Percentiles rank a stretch among this genome's conserved stretches.
Conservation (phyloP, 2,797 vertebrate species). For the Merluccius polli region DNA sequence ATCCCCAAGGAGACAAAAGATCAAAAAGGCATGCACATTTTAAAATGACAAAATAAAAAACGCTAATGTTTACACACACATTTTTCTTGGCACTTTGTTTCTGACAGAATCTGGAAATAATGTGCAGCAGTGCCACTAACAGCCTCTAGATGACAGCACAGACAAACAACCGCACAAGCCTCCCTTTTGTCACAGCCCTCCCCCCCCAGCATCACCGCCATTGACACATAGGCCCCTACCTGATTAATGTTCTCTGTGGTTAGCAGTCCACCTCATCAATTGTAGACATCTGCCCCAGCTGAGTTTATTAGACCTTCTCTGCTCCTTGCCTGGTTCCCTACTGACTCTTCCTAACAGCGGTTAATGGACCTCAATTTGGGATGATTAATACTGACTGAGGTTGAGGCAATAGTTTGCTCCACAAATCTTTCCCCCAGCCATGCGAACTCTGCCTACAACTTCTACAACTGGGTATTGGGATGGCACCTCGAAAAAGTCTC, state of each 20-base stretch:
- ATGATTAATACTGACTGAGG: conserved; percentile 26
- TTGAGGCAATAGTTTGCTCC: conserved; percentile 22
- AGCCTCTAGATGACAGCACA: conserved; percentile 67
- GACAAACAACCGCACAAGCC: conserved; percentile 37
- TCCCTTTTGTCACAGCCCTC: conserved; percentile 7
- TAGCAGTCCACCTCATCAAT: conserved; percentile 13
- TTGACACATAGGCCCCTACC: conserved; percentile 9
- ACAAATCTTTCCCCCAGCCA: conserved; percentile 18
- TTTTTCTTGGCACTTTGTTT: neutral
- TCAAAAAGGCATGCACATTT: too few relatives aligned
- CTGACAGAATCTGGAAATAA: neutral
- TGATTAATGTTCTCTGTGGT: conserved; percentile 37
- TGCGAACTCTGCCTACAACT: conserved; percentile 12
- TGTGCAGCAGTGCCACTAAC: conserved; percentile 16
- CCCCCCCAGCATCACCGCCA: conserved; percentile 18
- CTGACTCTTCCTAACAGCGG: conserved; percentile 12
- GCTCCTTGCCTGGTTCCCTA: conserved; percentile 23
- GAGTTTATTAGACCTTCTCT: conserved; percentile 27
- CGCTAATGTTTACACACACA: too few relatives aligned
- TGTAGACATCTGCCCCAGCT: conserved; percentile 24
- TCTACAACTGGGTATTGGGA: too few relatives aligned
- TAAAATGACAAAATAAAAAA: too few relatives aligned
- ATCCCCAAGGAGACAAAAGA: too few relatives aligned
- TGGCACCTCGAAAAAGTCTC: too few relatives aligned
- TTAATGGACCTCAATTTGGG: conserved; percentile 18